Base-by-base conservation (phyloP, 2,113 vertebrate genomes). In the Scomber scombrus region DNA sequence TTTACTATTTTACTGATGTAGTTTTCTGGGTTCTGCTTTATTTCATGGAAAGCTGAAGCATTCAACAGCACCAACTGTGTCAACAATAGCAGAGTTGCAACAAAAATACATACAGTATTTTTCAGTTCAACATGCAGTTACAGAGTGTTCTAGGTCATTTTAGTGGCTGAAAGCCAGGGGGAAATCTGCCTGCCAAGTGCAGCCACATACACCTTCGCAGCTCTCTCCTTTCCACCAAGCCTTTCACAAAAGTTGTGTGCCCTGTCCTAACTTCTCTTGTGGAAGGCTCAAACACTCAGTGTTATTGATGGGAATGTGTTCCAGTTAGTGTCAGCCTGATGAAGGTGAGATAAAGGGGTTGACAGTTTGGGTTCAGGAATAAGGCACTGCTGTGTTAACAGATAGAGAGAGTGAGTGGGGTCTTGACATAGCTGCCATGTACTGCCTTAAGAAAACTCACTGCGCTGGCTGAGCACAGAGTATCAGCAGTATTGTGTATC, bases 281-380 rank as follows among this genome's bases (percentile, higher is more conserved):
- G 23, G 31, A 64, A 66, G 70, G n/a, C 12, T 55, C 9, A 3
- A 62, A 58, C n/a, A 52, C 66, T 55, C 57, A 21, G 50, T 63
- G 50, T 64, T 63, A 78, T 21, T 65, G 61, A 64, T 78, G 31
- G 5, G 12, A 49, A 66, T 40, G 55, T 52, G 26, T 68, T 11
- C 26, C 50, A 34, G 61, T 40, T 81, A n/a, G 58, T 52, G 55
- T 70, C 74, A 64, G 47, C 57, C 40, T 50, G 60, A 67, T 66
- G 71, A 55, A 68, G 60, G 56, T 11, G 49, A 60, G 57, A 78
- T 57, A 54, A 70, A 73, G 55, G 5, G 31, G 19, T n/a, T 67
- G 40, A 70, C 66, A 62, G 63, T 61, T 64, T 70, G 21, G 40
- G 47, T 65, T 88, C 68, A 72, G 40, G 67, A 81, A 65, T 14